Evolutionary conservation across 2,888 invertebrate species (phyloP).

Genomic region (Diachrysia chrysitis): DNA sequence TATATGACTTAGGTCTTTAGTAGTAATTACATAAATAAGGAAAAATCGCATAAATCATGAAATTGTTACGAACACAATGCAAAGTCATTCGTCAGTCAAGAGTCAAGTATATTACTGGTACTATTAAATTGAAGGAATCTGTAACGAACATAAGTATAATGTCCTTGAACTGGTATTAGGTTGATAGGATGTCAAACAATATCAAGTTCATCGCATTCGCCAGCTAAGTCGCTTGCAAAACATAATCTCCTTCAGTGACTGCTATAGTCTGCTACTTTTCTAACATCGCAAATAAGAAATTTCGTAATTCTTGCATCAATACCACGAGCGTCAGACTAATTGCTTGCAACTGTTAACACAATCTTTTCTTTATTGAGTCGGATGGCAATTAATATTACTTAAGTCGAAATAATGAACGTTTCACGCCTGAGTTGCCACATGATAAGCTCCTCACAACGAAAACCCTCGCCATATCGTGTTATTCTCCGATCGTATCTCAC

Average conservation of each 20-base stretch:
- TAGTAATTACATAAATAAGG: constrained; percentile 16
- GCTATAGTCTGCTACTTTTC: constrained; percentile 29
- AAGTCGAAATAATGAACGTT: constrained; percentile 78
- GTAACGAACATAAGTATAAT: constrained; percentile 14
- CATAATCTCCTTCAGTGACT: constrained; percentile 11
- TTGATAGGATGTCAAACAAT: constrained; percentile 9
- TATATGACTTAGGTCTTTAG: not conserved
- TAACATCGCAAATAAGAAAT: constrained; percentile 73
- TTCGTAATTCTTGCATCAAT: constrained; percentile 78
- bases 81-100: constrained; percentile 38
- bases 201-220: constrained; percentile 20
- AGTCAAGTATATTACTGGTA: constrained; percentile 16
- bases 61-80: constrained; percentile 44
- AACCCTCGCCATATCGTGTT: constrained; percentile 44
- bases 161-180: constrained; percentile 10
- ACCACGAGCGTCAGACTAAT: constrained; percentile 75
- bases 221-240: constrained; percentile 8
- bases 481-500: constrained; percentile 31
- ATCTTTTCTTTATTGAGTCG: constrained; percentile 78
- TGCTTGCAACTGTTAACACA: constrained; percentile 73
- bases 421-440: constrained; percentile 75
- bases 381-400: constrained; percentile 85
- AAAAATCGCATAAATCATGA: constrained; percentile 21
- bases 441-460: constrained; percentile 54
- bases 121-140: constrained; percentile 11